Evolutionary conservation across 2,888 invertebrate genomes (phyloP).

Genomic region (Agrochola lychnidis): DNA sequence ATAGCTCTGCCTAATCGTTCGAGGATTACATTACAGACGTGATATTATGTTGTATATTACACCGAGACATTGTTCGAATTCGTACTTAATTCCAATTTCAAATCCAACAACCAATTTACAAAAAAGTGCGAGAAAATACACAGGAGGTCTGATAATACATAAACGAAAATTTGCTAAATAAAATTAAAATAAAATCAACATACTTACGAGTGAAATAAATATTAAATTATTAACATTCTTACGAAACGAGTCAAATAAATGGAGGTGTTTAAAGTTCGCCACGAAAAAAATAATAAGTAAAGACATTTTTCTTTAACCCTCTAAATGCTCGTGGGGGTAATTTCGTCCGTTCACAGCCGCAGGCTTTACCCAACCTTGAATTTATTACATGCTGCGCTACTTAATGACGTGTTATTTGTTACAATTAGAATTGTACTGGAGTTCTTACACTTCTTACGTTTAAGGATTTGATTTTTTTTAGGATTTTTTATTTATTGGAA

Average conservation of each 20-base stretch:
- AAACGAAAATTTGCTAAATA: too few relatives aligned
- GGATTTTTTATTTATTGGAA: neutral
- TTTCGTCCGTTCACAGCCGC: conserved; percentile 22
- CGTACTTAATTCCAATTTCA: too few relatives aligned
- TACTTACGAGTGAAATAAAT: too few relatives aligned
- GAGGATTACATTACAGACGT: too few relatives aligned
- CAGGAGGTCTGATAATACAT: neutral
- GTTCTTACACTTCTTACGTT: neutral
- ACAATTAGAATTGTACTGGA: conserved; percentile 12
- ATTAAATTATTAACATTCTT: neutral
- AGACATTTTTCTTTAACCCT: conserved; percentile 26
- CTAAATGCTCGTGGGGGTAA: conserved; percentile 11
- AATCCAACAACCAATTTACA: too few relatives aligned
- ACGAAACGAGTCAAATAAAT: neutral
- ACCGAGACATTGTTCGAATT: too few relatives aligned
- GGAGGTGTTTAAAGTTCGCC: neutral
- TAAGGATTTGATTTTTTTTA: neutral
- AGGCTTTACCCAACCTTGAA: conserved; percentile 39
- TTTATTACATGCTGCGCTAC: conserved; percentile 1
- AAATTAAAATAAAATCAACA: neutral
- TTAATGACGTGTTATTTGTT: conserved; percentile 17
- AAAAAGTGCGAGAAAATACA: neutral
- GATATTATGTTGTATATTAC: too few relatives aligned
- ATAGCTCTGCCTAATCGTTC: too few relatives aligned
- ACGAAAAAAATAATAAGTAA: neutral